A percentile compares a stretch with the other conserved stretches of the same genome.
phyloP scores from a whole-genome alignment of 2,797 vertebrate species.

The Sebastes taczanowskii region DNA sequence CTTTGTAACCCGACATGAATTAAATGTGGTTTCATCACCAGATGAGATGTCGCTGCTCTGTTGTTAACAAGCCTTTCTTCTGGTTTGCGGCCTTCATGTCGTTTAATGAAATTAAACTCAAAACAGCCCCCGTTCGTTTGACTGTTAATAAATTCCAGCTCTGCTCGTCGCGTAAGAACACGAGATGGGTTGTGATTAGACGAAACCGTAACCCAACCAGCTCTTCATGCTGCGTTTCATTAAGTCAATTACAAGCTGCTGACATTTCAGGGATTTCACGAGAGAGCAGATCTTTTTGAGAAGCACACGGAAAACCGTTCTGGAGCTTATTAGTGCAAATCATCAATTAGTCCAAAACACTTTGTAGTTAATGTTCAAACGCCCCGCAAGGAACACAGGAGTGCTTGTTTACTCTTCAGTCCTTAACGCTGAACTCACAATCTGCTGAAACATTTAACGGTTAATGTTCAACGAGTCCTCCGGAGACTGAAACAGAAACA shows the following conservation, averaged over 20 bases:
- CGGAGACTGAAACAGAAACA: slow-evolving; percentile 19
- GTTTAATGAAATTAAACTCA: slow-evolving; percentile 30
- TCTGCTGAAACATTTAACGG: slow-evolving; percentile 36
- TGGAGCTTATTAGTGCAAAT: slow-evolving; percentile 26
- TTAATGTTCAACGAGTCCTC: slow-evolving; percentile 32
- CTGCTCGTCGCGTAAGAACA: slow-evolving; percentile 8
- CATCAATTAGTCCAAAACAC: slow-evolving; percentile 38
- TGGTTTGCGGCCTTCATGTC: slow-evolving; percentile 11
- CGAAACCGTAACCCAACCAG: background rate
- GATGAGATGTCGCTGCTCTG: slow-evolving; percentile 17
- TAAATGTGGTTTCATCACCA: slow-evolving; percentile 22
- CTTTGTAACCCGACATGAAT: background rate
- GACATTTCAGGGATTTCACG: slow-evolving; percentile 30
- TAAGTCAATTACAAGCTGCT: slow-evolving; percentile 30
- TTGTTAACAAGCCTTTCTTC: slow-evolving; percentile 22
- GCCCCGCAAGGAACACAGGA: background rate
- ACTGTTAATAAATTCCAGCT: slow-evolving; percentile 41
- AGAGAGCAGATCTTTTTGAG: background rate
- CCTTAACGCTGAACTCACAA: slow-evolving; percentile 9
- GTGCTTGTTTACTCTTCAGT: slow-evolving; percentile 52
- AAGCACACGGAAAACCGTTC: background rate
- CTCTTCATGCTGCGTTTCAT: slow-evolving; percentile 23
- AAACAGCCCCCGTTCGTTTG: slow-evolving; percentile 27
- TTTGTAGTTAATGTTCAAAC: slow-evolving; percentile 32
- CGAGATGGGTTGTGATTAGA: slow-evolving; percentile 6